Base-by-base conservation (phyloP, 2,797 vertebrate genomes). In the Enteromius afrohamiltoni region DNA sequence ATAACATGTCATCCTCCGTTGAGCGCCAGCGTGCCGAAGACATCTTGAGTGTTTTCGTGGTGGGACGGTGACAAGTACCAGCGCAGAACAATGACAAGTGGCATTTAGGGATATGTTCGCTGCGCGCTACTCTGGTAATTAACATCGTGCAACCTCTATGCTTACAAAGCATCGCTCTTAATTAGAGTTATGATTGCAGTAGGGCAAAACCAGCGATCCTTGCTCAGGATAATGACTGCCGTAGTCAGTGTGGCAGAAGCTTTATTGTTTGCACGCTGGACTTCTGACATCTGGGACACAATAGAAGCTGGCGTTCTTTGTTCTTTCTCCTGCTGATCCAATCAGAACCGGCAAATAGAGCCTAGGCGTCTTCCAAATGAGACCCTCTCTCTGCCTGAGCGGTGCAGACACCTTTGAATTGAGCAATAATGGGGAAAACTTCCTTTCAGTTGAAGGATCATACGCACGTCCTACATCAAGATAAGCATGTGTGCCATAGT, bases 81-180 rank as follows among this genome's bases (percentile, higher is more conserved):
- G 51, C 34, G 60, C 79, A 80, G 81, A 85, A 92, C 90, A 91
- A 92, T 86, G 83, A 85, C 83, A 87, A 92, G 85, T 91, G 93
- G 90, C 91, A 93, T 93, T 93, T 94, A 83, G 92, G 92, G 90
- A 89, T 68, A 74, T 65, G 77, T 86, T 84, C 58, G 64, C 86
- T 34, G 85, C 84, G 82, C 87, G 88, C 90, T 90, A 86, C 83
- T 77, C 17, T 45, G 65, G 68, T 91, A 94, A 94, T 95, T 94
- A 95, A 93, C 93, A 93, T 93, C 85, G 87, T 91, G 89, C 92
- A 92, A 93, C 92, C 92, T 89, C 90, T 88, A 86, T 93, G 94
- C 94, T 94, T 94, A 95, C 93, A 93, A 91, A 89, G 93, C 93
- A 94, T 92, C 91, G 93, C 94, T 93, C 93, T 92, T 95, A 94